Base-by-base conservation (phyloP, 2,797 vertebrate species). In the Somateria mollissima region DNA sequence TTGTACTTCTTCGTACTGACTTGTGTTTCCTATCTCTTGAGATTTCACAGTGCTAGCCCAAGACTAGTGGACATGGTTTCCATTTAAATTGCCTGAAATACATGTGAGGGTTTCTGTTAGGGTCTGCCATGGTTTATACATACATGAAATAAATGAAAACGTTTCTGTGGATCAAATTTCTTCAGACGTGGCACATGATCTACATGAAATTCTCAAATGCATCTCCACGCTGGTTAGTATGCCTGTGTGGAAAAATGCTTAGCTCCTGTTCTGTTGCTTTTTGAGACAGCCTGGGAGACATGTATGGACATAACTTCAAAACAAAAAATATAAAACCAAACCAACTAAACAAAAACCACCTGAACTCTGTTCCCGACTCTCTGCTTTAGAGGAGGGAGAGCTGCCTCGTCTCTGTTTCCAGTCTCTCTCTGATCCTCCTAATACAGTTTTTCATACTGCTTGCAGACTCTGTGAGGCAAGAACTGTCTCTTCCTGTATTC, bases 41-140 rank as follows among this genome's bases (percentile, higher is more conserved):
- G 86, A 81, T 95, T 92, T 77, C 80, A 79, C 66, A 84, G n/a
- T 15, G 3, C 39, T 77, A 28, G 61, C 45, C 81, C 49, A 62
- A 73, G 56, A 92, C 88, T 73, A 53, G 71, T 87, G 88, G 70
- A 49, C 51, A 28, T 74, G 51, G 69, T 89, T 96, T 92, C 66
- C 51, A 65, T 94, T 91, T 84, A 82, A 94, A 92, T 89, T 83
- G 72, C 43, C 54, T 82, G 82, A 75, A 79, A 82, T 28, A 4
- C 41, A 34, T 22, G 84, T 22, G 43, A 76, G 15, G 20, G 57
- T 32, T 80, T 56, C n/a, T 72, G 25, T 62, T 81, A 34, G 73
- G 32, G 6, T 92, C 27, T 0, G 1, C 83, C 60, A 20, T 66
- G 58, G 45, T 87, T 90, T 88, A 57, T 70, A 36, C 24, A 4